Percentiles rank a stretch among this genome's conserved stretches.
Conservation (phyloP, 2,888 invertebrate species). For the Agonopterix arenella region DNA sequence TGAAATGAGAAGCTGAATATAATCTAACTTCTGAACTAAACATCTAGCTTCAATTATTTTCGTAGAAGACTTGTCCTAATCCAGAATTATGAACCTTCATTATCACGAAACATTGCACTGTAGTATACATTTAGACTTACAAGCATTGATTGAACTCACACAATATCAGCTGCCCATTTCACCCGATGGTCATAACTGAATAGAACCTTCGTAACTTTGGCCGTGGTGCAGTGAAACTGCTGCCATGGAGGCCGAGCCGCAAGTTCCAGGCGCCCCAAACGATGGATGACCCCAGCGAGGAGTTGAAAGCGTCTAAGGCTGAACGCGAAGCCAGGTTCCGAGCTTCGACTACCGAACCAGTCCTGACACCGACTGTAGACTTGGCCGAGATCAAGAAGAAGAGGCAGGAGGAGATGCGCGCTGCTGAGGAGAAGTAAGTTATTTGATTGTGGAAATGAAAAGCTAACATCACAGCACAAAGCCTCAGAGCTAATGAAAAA, state of each 20-base stretch:
- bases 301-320: constrained; percentile 79
- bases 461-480: no score
- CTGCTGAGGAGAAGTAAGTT: constrained; percentile 78
- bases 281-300: constrained; percentile 76
- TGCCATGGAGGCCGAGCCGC: constrained; percentile 82
- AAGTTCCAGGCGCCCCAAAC: constrained; percentile 79
- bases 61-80: no score
- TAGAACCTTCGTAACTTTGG: constrained; percentile 45
- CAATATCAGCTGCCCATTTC: constrained; percentile 31
- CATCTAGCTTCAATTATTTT: no score
- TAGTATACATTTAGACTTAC: no score
- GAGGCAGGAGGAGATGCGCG: constrained; percentile 79
- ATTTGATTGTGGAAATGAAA: not conserved
- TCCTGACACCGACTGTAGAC: constrained; percentile 67
- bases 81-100: no score
- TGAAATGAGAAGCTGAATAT: constrained; percentile 30
- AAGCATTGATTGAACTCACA: not conserved
- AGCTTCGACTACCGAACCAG: constrained; percentile 67
- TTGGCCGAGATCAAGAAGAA: constrained; percentile 74
- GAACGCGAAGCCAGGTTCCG: constrained; percentile 78
- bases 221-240: constrained; percentile 77
- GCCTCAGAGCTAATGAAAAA: not conserved
- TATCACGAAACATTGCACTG: no score
- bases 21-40: no score
- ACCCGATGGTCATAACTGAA: constrained; percentile 37